Evolutionary conservation across 2,888 invertebrate genomes (phyloP).

Genomic region (Pantelozetes paolii): DNA sequence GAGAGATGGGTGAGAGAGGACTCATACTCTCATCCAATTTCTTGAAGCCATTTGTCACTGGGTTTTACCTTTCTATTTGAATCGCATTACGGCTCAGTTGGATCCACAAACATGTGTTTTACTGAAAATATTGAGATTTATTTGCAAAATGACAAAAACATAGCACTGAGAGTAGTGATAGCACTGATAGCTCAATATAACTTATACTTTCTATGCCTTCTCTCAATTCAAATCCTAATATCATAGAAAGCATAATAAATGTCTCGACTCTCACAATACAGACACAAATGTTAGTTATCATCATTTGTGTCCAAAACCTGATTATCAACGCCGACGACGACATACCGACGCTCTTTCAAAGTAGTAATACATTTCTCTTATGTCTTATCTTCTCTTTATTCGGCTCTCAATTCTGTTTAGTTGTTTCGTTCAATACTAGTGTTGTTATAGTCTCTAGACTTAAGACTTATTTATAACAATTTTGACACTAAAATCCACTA

Average conservation of each 20-base stretch:
- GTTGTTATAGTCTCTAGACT: background rate
- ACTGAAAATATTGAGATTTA: conserved; percentile 27
- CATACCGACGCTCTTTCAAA: conserved; percentile 8
- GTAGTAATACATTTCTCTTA: background rate
- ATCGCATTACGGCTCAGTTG: conserved; percentile 13
- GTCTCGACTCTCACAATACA: background rate
- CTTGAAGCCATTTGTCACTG: conserved; percentile 28
- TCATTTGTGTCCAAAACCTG: conserved; percentile 18
- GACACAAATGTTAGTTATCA: conserved; percentile 20
- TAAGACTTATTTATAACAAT: conserved; percentile 26
- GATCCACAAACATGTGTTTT: conserved; percentile 36
- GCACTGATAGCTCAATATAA: background rate
- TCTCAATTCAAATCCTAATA: conserved; percentile 29
- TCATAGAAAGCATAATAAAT: conserved; percentile 29
- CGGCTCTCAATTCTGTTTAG: conserved; percentile 22
- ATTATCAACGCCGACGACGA: background rate
- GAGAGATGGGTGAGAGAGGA: background rate
- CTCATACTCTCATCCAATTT: conserved; percentile 20
- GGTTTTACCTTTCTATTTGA: conserved; percentile 26
- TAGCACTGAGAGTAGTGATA: conserved; percentile 9
- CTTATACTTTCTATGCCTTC: background rate
- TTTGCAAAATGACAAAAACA: conserved; percentile 32
- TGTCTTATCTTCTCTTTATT: background rate
- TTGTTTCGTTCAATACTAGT: background rate
- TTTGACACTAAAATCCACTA: conserved; percentile 5